Evolutionary conservation across 2,113 vertebrate genomes (phyloP).

Genomic region (Syrrhaptes paradoxus): DNA sequence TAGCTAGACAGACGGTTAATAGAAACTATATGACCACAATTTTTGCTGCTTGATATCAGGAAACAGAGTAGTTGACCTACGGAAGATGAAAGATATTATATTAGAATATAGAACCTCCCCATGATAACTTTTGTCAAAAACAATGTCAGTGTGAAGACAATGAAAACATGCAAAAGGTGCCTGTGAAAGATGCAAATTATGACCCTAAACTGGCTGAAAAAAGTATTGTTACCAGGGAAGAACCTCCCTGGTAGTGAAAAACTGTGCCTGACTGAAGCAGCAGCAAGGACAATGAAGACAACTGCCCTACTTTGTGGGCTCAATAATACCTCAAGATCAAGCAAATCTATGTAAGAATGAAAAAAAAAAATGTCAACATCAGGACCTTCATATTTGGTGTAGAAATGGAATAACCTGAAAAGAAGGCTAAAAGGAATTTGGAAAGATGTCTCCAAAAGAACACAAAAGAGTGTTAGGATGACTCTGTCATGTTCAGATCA

Average conservation of each 20-base stretch:
- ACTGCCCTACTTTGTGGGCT: background rate
- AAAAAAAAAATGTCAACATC: background rate
- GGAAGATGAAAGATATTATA: background rate
- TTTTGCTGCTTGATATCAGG: background rate
- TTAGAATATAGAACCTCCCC: background rate
- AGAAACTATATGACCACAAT: background rate
- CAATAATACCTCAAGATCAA: background rate
- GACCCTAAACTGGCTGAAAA: background rate
- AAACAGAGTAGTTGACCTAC: background rate
- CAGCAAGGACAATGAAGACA: background rate
- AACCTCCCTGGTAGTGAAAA: background rate
- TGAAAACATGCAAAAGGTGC: background rate
- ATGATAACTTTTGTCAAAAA: background rate
- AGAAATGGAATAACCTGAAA: background rate
- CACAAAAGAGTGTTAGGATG: background rate
- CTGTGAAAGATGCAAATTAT: background rate
- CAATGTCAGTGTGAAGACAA: background rate
- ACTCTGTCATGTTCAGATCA: background rate
- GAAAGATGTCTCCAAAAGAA: background rate
- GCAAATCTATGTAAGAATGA: background rate
- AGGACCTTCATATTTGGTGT: background rate
- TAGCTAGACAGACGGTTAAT: background rate
- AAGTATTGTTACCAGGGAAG: background rate
- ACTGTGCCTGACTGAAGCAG: background rate
- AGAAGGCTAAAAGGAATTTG: background rate